Base-by-base conservation (phyloP, 2,888 invertebrate genomes). In the Argyra leucocephala region DNA sequence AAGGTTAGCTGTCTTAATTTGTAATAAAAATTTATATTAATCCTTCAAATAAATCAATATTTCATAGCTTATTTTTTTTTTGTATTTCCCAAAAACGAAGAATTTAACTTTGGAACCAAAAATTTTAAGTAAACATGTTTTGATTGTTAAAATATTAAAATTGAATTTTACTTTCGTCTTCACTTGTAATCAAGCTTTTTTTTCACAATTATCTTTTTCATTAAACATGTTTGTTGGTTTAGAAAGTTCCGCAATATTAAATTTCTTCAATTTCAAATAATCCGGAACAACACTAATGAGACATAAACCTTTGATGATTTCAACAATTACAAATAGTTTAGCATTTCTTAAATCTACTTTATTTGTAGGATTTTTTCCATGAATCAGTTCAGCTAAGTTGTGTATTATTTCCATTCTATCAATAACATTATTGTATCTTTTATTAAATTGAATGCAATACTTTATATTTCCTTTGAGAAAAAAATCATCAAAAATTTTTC, bases 311-410 rank as follows among this genome's bases (percentile, higher is more conserved):
- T 89, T 88, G 62, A 96, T 85, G 60, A 95, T 82, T 82, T 96
- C 95, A 36, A 95, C 86, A 69, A 93, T 82, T 63, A 96, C 84
- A 6, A 91, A 88, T 57, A 89, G 79, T 67, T 90, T 85, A 12
- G 95, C 89, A 74, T 85, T 84, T 73, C 88, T 88, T 69, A 94
- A 81, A 80, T 93, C 87, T 1, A 90, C 92, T 76, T 86, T 88
- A 75, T 93, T 91, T 37, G 84, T 83, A 1, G 84, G 78, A 77
- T 90, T 89, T 72, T 87, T 86, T 60, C 85, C 79, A 3, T 83
- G 80, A 61, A 95, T 86, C 70, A 90, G 79, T 21, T 86, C 85
- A 0, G 91, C 93, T 26, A 95, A 76, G 68, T 85, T 83, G 68
- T 87, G 85, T 65, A 93, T 91, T 2, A 93, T 80, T 65, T 87